Conservation (phyloP, 2,113 vertebrate species). For the Verasper variegatus region DNA sequence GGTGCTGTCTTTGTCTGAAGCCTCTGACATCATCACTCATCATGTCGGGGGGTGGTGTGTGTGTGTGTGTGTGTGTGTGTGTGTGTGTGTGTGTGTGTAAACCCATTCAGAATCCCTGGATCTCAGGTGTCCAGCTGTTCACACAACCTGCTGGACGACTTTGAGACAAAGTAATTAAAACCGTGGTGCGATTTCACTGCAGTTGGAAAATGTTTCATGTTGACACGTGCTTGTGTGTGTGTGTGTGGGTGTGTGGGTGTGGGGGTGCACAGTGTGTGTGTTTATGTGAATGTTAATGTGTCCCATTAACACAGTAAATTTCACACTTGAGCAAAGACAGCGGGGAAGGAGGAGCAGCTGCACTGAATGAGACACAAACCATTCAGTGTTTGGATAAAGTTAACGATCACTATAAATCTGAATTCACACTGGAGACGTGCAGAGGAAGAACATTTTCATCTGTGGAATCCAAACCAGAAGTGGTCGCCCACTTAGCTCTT, state of each 20-base stretch:
- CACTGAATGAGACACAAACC: neutral
- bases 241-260: neutral
- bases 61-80: too few species aligned
- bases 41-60: too few species aligned
- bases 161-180: neutral
- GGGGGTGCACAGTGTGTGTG: neutral
- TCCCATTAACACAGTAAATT: slow-evolving; percentile 11
- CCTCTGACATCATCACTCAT: too few species aligned
- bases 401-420: neutral
- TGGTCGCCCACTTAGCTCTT: too few species aligned
- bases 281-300: slow-evolving; percentile 15
- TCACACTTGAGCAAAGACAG: slow-evolving; percentile 9
- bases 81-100: neutral
- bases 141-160: neutral
- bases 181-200: neutral
- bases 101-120: neutral
- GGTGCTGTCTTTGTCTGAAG: too few species aligned
- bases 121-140: neutral
- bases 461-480: neutral
- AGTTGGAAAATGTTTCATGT: neutral
- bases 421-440: neutral
- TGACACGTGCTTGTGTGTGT: neutral
- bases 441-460: neutral
- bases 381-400: neutral
- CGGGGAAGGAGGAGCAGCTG: slow-evolving; percentile 6